Evolutionary conservation across 2,888 invertebrate genomes (phyloP).

Genomic region (Drosophila robusta): DNA sequence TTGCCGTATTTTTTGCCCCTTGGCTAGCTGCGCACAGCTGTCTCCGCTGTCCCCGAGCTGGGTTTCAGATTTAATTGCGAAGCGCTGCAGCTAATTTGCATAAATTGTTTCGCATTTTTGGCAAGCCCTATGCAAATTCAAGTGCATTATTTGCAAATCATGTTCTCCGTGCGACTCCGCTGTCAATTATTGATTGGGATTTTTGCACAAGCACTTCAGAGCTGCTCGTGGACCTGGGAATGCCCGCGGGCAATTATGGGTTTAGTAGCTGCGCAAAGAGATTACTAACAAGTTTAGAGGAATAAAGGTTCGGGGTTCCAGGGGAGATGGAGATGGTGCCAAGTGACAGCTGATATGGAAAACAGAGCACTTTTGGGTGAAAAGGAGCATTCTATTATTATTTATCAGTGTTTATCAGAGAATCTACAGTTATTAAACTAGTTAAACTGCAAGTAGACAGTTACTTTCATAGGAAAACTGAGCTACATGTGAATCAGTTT

Average conservation of each 20-base stretch:
- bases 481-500: no score
- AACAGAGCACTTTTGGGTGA: background rate
- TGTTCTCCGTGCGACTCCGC: slow-evolving; percentile 75
- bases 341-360: background rate
- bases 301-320: background rate
- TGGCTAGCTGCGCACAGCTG: slow-evolving; percentile 61
- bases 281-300: slow-evolving; percentile 40
- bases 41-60: slow-evolving; percentile 13
- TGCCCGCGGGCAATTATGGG: slow-evolving; percentile 58
- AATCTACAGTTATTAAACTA: no score
- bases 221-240: slow-evolving; percentile 36
- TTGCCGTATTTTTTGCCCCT: slow-evolving; percentile 6
- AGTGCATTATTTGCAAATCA: slow-evolving; percentile 84
- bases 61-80: slow-evolving; percentile 66
- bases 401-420: no score
- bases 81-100: slow-evolving; percentile 65
- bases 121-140: slow-evolving; percentile 81
- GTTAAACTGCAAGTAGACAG: no score
- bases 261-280: slow-evolving; percentile 43
- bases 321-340: background rate
- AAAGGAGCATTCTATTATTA: background rate
- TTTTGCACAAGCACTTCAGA: slow-evolving; percentile 55
- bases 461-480: no score
- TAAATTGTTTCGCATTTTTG: slow-evolving; percentile 56
- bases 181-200: slow-evolving; percentile 75